Conservation (phyloP, 1,140 invertebrate genomes). For the Cyphomyrmex costatus region DNA sequence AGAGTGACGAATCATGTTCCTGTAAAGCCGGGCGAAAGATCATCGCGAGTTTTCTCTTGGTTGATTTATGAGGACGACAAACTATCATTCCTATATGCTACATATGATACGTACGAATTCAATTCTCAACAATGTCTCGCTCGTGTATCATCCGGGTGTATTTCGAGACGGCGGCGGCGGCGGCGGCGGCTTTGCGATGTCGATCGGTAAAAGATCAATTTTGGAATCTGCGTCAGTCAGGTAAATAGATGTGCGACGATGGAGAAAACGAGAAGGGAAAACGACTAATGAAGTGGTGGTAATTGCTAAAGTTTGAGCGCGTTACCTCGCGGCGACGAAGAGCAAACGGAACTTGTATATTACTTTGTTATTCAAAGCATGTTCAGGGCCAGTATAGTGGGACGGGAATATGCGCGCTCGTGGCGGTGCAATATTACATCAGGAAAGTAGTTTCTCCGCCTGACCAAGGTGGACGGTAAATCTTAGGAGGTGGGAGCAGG, state of each 20-base stretch:
- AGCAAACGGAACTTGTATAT: slow-evolving; percentile 61
- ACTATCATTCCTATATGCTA: slow-evolving; percentile 13
- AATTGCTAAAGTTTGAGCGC: slow-evolving; percentile 57
- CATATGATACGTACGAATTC: neutral
- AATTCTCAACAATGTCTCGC: neutral
- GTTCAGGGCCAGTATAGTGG: slow-evolving; percentile 13
- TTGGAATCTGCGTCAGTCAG: neutral
- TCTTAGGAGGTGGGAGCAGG: slow-evolving; percentile 69
- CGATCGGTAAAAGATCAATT: slow-evolving; percentile 42
- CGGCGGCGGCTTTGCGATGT: neutral
- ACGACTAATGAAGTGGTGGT: slow-evolving; percentile 57
- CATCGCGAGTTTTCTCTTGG: slow-evolving; percentile 50
- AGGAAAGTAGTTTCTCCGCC: slow-evolving; percentile 66
- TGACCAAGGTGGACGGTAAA: slow-evolving; percentile 71
- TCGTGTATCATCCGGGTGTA: slow-evolving; percentile 23
- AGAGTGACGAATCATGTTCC: slow-evolving; percentile 62
- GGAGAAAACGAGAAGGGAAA: neutral
- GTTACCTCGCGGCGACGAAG: slow-evolving; percentile 49
- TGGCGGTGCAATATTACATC: slow-evolving; percentile 62
- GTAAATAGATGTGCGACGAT: slow-evolving; percentile 17
- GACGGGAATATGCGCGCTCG: slow-evolving; percentile 52
- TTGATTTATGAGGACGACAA: slow-evolving; percentile 60
- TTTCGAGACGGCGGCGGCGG: neutral
- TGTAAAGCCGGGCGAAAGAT: slow-evolving; percentile 55
- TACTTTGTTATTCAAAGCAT: slow-evolving; percentile 45